These are phyloP conservation scores for Brachystomella parvula DNA, from an alignment of 1,140 invertebrate species.

Conservation along the genomic window DNA sequence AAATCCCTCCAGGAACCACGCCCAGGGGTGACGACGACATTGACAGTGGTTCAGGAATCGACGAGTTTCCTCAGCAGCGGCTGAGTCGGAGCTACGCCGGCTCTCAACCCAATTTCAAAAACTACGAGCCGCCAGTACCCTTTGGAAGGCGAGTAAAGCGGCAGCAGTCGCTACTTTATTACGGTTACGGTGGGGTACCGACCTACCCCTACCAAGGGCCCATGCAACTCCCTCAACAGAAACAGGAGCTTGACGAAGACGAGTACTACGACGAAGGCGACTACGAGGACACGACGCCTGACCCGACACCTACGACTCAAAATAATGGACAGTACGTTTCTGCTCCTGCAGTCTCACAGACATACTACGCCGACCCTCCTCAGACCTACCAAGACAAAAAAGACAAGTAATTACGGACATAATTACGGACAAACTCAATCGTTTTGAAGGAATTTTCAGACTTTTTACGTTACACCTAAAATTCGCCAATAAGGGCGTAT, in stretches of 20 bases:
- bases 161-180: background rate
- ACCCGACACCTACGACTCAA: background rate
- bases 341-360: background rate
- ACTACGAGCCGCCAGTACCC: background rate
- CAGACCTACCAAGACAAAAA: conserved; percentile 15
- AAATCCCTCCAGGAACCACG: background rate
- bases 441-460: too few species aligned
- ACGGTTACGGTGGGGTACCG: background rate
- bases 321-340: too few species aligned
- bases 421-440: conserved; percentile 27
- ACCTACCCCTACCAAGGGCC: background rate
- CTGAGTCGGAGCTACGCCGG: conserved; percentile 2
- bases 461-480: too few species aligned
- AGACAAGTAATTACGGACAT: conserved; percentile 16
- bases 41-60: background rate
- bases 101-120: background rate
- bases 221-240: background rate
- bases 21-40: background rate
- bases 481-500: too few species aligned
- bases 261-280: conserved; percentile 15
- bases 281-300: background rate
- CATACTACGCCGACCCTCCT: background rate
- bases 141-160: conserved; percentile 4
- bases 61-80: background rate
- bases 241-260: background rate